Evolutionary conservation across 2,888 invertebrate genomes (phyloP).

Genomic region (Tanytarsus gracilentus): DNA sequence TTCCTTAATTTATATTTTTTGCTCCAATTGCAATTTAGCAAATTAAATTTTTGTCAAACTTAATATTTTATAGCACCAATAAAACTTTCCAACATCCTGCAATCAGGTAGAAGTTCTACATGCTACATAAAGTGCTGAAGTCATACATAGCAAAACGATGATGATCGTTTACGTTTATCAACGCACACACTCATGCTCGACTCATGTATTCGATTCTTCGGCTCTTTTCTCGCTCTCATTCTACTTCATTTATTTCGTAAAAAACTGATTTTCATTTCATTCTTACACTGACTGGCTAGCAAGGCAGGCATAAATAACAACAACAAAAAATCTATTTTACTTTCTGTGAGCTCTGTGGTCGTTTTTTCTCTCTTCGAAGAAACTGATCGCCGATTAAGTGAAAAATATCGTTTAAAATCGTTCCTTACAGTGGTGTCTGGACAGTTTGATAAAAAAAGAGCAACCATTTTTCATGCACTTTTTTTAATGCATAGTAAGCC

Average conservation of each 20-base stretch:
- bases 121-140: not conserved
- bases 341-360: not conserved
- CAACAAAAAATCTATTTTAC: not conserved
- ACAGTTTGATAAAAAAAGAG: not conserved
- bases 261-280: conserved; percentile 13
- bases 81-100: not conserved
- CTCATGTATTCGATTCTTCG: not conserved
- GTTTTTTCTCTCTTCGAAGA: not conserved
- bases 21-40: no score
- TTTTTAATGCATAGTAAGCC: conserved; percentile 5
- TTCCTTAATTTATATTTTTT: no score
- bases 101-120: no score
- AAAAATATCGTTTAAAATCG: not conserved
- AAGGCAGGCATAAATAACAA: conserved; percentile 1
- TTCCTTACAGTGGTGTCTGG: not conserved
- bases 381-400: conserved; percentile 4
- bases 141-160: not conserved
- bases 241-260: conserved; percentile 12
- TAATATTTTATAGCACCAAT: not conserved
- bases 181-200: not conserved
- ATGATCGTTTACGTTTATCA: conserved; percentile 9
- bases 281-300: not conserved
- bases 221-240: conserved; percentile 17
- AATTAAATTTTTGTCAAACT: not conserved
- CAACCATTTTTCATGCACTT: not conserved